These are phyloP conservation scores for Taeniopygia guttata DNA, from an alignment of 2,797 vertebrate genomes.

Conservation along the genomic window DNA sequence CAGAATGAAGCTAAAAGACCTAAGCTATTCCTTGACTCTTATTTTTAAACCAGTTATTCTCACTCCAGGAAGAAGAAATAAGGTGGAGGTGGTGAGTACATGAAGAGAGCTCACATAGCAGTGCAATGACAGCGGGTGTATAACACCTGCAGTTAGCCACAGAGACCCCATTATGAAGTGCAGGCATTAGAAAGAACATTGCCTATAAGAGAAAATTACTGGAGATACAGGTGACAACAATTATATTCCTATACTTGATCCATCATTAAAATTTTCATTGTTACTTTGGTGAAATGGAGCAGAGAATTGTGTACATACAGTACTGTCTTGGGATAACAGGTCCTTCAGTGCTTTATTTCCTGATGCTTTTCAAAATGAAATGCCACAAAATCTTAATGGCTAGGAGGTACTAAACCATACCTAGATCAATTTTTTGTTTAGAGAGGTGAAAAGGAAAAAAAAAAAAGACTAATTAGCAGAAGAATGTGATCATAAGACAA, in stretches of 20 bases:
- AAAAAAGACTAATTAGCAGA: neutral
- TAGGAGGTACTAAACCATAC: neutral
- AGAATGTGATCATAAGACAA: neutral
- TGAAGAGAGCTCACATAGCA: neutral
- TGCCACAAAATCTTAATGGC: neutral
- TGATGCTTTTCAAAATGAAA: neutral
- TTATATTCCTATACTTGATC: neutral
- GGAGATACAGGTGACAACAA: neutral
- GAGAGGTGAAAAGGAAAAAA: neutral
- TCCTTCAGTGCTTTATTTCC: neutral
- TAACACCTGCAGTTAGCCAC: neutral
- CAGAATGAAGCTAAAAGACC: neutral
- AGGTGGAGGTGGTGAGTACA: neutral
- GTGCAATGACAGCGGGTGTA: neutral
- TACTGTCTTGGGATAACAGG: neutral
- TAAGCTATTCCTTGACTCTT: neutral
- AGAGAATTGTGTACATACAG: neutral
- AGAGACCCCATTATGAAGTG: neutral
- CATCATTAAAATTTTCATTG: neutral
- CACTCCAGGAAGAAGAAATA: neutral
- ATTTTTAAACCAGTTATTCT: neutral
- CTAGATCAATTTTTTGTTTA: neutral
- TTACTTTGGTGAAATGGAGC: neutral
- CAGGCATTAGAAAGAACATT: neutral
- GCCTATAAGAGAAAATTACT: neutral